Percentiles rank a stretch among this genome's conserved stretches.
These are phyloP conservation scores for Drosophila sp. DNA, from an alignment of 1,140 invertebrate genomes.

Conservation along the genomic window DNA sequence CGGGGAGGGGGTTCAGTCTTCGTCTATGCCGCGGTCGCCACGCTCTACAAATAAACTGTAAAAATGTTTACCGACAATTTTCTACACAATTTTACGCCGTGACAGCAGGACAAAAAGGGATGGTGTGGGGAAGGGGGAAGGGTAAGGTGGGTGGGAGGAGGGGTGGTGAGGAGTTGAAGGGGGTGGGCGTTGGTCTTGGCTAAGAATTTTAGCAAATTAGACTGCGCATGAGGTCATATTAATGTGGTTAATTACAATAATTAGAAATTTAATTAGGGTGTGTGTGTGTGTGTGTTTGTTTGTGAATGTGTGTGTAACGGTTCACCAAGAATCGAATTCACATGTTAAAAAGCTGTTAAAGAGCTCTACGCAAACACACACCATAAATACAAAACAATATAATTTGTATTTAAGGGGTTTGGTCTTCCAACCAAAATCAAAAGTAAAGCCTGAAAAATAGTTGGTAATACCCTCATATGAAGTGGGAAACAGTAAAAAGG, in stretches of 20 bases:
- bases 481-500: slow-evolving; percentile 11
- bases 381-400: slow-evolving; percentile 74
- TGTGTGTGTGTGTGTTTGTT: slow-evolving; percentile 42
- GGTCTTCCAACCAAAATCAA: slow-evolving; percentile 14
- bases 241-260: slow-evolving; percentile 83
- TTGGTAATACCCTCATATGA: slow-evolving; percentile 11
- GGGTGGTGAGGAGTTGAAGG: not conserved
- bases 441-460: slow-evolving; percentile 7
- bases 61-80: slow-evolving; percentile 83
- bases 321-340: slow-evolving; percentile 76
- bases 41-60: slow-evolving; percentile 77
- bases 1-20: slow-evolving; percentile 1
- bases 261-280: slow-evolving; percentile 83
- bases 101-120: slow-evolving; percentile 9
- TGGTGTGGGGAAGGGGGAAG: too few species aligned
- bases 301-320: slow-evolving; percentile 17
- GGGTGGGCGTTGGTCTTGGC: slow-evolving; percentile 24
- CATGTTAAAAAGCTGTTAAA: slow-evolving; percentile 79
- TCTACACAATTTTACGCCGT: slow-evolving; percentile 80
- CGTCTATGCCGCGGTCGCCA: slow-evolving; percentile 54
- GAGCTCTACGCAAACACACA: slow-evolving; percentile 46
- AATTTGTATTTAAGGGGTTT: slow-evolving; percentile 48
- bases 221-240: slow-evolving; percentile 82
- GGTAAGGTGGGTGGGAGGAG: too few species aligned
- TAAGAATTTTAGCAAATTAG: slow-evolving; percentile 77